These are phyloP conservation scores for Thalpophila matura DNA, from an alignment of 2,888 invertebrate species.

Conservation along the genomic window DNA sequence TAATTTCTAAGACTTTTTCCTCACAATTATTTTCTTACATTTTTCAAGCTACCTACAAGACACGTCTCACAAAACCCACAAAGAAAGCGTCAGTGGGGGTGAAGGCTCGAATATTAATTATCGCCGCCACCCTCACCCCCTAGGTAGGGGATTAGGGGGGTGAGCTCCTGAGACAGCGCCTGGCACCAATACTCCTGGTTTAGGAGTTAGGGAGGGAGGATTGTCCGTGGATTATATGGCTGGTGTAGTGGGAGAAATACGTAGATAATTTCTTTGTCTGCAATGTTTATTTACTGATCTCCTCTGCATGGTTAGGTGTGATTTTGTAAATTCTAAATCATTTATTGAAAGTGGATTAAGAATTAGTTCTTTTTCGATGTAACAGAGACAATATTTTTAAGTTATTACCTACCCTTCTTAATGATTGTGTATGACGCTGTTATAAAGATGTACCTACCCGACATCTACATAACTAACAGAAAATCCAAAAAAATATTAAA, in stretches of 20 bases:
- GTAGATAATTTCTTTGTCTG: slow-evolving; percentile 13
- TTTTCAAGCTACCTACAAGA: slow-evolving; percentile 38
- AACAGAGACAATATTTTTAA: too few relatives aligned
- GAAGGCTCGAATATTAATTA: slow-evolving; percentile 80
- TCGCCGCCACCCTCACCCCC: slow-evolving; percentile 53
- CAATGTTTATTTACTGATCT: not conserved
- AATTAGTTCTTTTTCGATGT: too few relatives aligned
- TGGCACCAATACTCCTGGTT: slow-evolving; percentile 77
- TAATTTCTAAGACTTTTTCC: not conserved
- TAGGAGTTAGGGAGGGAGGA: slow-evolving; percentile 59
- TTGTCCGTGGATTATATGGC: slow-evolving; percentile 15
- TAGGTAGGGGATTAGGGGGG: slow-evolving; percentile 23
- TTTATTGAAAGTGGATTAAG: not conserved
- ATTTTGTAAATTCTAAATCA: not conserved
- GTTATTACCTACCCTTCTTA: too few relatives aligned
- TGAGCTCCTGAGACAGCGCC: slow-evolving; percentile 75
- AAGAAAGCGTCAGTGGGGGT: slow-evolving; percentile 52
- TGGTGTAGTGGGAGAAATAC: not conserved
- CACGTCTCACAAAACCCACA: slow-evolving; percentile 53
- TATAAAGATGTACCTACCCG: too few relatives aligned
- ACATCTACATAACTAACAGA: too few relatives aligned
- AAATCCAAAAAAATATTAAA: too few relatives aligned
- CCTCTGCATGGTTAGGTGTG: not conserved
- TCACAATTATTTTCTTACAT: slow-evolving; percentile 17
- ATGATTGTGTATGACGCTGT: too few relatives aligned